Evolutionary conservation across 37 sponge, comb jelly and placozoan genomes (phyloP).

Genomic region (Halisarca cf. caerulea): DNA sequence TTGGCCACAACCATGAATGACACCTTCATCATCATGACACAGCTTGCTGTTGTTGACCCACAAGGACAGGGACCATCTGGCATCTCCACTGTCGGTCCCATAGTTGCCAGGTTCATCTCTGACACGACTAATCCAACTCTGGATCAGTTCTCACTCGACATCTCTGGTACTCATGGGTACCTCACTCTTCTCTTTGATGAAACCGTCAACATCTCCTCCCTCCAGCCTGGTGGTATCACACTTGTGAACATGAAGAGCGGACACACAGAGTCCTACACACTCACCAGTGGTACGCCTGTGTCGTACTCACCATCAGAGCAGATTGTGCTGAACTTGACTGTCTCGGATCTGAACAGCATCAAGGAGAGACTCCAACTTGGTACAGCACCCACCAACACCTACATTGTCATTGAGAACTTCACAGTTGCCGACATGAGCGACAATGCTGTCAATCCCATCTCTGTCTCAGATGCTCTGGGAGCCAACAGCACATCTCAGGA

Average conservation of each 20-base stretch:
- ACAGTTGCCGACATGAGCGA: constrained; percentile 17
- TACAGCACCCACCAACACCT: constrained; percentile 43
- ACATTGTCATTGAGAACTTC: constrained; percentile 23
- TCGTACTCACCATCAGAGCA: constrained; percentile 56
- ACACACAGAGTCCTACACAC: constrained; percentile 56
- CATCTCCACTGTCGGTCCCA: constrained; percentile 11
- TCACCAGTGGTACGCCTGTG: constrained; percentile 69
- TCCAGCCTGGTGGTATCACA: constrained; percentile 66
- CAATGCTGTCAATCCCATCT: background rate
- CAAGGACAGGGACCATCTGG: constrained; percentile 39
- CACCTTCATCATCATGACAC: constrained; percentile 67
- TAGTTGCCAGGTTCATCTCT: constrained; percentile 45
- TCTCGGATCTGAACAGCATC: constrained; percentile 27
- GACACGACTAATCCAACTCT: constrained; percentile 67
- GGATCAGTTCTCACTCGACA: constrained; percentile 48
- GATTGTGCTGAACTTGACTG: constrained; percentile 65
- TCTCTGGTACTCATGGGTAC: constrained; percentile 34
- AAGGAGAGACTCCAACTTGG: constrained; percentile 46
- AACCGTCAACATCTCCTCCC: constrained; percentile 75
- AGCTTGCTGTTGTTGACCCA: constrained; percentile 55
- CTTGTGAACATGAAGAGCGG: constrained; percentile 49
- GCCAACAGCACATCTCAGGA: background rate
- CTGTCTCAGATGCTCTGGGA: background rate
- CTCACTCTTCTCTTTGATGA: constrained; percentile 77
- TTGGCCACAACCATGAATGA: constrained; percentile 72